phyloP scores from a whole-genome alignment of 2,888 invertebrate species.

The Torymus texanus region DNA sequence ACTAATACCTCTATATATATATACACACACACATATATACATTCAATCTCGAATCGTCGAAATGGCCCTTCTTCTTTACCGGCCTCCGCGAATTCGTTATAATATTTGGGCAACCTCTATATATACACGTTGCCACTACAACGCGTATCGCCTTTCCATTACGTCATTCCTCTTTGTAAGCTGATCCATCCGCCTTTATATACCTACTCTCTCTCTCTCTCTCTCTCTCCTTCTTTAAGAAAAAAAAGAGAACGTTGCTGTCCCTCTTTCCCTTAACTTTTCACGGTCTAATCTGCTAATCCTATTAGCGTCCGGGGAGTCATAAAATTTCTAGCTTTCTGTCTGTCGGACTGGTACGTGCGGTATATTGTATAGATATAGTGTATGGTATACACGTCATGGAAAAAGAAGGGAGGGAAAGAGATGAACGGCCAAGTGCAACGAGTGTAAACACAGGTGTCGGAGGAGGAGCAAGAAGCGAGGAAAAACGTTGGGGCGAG shows the following conservation, averaged over 20 bases:
- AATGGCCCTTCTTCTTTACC: too few species aligned
- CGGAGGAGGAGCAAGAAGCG: not conserved
- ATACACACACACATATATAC: too few species aligned
- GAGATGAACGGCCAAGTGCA: conserved; percentile 57
- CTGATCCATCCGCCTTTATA: not conserved
- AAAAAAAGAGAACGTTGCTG: too few species aligned
- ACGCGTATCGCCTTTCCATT: not conserved
- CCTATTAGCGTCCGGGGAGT: conserved; percentile 62
- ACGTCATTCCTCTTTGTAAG: conserved; percentile 35
- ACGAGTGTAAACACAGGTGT: conserved; percentile 68
- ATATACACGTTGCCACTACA: too few species aligned
- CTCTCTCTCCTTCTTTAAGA: too few species aligned
- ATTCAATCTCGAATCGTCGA: too few species aligned
- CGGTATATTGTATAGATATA: too few species aligned
- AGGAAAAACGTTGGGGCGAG: not conserved
- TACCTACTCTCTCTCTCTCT: too few species aligned
- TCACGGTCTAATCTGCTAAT: conserved; percentile 64
- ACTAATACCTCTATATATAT: too few species aligned
- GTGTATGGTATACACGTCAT: not conserved
- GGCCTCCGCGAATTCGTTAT: too few species aligned
- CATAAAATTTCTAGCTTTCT: conserved; percentile 60
- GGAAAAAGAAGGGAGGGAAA: conserved; percentile 15
- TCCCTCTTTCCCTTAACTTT: conserved; percentile 57
- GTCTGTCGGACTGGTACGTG: not conserved
- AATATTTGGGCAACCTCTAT: too few species aligned